A percentile compares a stretch with the other conserved stretches of the same genome.
These are phyloP conservation scores for Phylloscopus whistleri DNA, from an alignment of 2,113 vertebrate genomes.

Conservation along the genomic window DNA sequence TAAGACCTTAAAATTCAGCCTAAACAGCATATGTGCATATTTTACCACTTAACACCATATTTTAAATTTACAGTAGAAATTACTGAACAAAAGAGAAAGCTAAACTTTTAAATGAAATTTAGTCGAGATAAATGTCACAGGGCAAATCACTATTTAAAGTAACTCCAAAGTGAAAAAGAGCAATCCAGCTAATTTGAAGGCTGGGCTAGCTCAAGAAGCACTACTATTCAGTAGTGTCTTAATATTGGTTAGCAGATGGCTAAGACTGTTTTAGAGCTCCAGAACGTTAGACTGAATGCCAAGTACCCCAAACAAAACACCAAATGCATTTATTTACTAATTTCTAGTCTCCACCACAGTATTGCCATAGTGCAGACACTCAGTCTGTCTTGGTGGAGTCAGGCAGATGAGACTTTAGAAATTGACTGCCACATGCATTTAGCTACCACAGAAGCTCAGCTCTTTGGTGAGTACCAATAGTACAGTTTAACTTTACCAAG, in stretches of 20 bases:
- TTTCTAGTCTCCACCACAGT: constrained; percentile 47
- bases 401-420: constrained; percentile 28
- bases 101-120: background rate
- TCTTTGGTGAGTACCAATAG: background rate
- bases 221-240: background rate
- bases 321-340: constrained; percentile 43
- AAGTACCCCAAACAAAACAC: constrained; percentile 1
- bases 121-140: background rate
- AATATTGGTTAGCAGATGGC: background rate
- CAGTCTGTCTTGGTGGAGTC: background rate
- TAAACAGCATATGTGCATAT: background rate
- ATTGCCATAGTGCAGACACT: constrained; percentile 23
- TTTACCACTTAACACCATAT: background rate
- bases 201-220: background rate
- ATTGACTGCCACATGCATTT: background rate
- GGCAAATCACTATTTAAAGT: constrained; percentile 8
- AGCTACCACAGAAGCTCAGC: background rate
- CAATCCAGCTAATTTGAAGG: constrained; percentile 15
- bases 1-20: background rate
- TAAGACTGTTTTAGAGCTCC: constrained; percentile 24
- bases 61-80: constrained; percentile 1
- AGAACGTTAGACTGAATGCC: constrained; percentile 12
- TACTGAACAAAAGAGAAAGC: constrained; percentile 9
- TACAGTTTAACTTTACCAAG: constrained; percentile 23
- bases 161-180: background rate